These are phyloP conservation scores for Molossus alvarezi DNA, from an alignment of 2,797 vertebrate genomes.

Conservation along the genomic window DNA sequence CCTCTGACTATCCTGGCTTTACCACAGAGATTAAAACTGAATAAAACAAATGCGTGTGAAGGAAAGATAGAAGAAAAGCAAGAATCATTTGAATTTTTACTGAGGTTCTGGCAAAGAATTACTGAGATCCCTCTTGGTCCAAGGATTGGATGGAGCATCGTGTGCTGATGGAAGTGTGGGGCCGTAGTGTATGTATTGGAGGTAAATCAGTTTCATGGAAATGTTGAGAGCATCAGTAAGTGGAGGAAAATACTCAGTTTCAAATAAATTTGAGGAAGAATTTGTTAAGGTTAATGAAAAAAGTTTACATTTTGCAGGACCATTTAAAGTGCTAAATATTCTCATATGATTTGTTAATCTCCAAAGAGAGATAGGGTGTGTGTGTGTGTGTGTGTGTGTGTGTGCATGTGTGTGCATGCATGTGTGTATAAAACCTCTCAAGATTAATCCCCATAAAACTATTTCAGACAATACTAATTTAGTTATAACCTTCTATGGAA, in stretches of 20 bases:
- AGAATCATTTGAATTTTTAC: slow-evolving; percentile 25
- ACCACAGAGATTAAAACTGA: not conserved
- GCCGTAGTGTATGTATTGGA: accelerated
- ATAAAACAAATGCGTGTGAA: not conserved
- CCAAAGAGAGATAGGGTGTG: not conserved
- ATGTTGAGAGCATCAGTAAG: not conserved
- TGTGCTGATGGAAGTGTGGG: not conserved
- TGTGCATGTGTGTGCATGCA: not conserved
- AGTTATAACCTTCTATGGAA: not conserved
- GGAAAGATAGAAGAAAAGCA: not conserved
- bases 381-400: not conserved
- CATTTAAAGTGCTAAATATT: slow-evolving; percentile 26
- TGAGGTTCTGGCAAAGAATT: not conserved
- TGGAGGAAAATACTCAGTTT: not conserved
- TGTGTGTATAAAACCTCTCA: not conserved
- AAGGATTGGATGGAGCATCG: not conserved
- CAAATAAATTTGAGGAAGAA: not conserved
- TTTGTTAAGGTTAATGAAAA: not conserved
- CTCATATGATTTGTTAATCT: not conserved
- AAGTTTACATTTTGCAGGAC: not conserved
- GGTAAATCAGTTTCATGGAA: not conserved
- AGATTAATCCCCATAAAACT: not conserved
- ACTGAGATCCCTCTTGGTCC: not conserved
- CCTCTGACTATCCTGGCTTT: not conserved
- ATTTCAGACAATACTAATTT: slow-evolving; percentile 5